Conservation (phyloP, 2,113 vertebrate genomes). For the Centropus unirufus region DNA sequence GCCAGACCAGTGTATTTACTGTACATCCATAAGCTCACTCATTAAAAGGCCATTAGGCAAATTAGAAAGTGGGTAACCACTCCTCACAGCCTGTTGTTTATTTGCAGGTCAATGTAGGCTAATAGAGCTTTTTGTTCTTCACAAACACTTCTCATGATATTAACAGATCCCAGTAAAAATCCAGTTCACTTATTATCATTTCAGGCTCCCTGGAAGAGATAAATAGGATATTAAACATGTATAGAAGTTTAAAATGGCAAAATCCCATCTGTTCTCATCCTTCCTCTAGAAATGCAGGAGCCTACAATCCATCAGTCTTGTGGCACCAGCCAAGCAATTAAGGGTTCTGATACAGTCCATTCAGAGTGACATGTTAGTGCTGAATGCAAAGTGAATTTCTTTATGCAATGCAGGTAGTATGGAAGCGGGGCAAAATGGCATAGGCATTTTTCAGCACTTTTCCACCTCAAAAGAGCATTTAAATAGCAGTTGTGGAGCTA, state of each 20-base stretch:
- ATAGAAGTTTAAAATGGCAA: constrained; percentile 70
- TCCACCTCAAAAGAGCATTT: neutral
- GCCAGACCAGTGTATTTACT: constrained; percentile 26
- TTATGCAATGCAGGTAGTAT: neutral
- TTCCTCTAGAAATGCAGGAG: constrained; percentile 37
- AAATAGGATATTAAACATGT: constrained; percentile 69
- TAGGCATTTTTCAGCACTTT: neutral
- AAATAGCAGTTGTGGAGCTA: neutral
- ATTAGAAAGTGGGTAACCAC: constrained; percentile 58
- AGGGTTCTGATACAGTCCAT: constrained; percentile 50
- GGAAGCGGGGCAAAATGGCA: neutral
- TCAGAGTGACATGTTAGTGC: neutral
- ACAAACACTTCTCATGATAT: constrained; percentile 39
- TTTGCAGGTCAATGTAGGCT: constrained; percentile 59
- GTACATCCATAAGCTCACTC: constrained; percentile 30
- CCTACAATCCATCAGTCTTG: constrained; percentile 49
- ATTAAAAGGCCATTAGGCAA: constrained; percentile 62
- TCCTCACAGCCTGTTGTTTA: constrained; percentile 63
- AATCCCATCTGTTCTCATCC: constrained; percentile 64
- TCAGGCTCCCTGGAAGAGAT: constrained; percentile 64
- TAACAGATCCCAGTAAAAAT: constrained; percentile 61
- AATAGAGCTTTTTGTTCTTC: constrained; percentile 65
- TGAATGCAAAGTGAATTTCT: constrained; percentile 35
- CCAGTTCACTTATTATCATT: constrained; percentile 63
- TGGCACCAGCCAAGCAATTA: constrained; percentile 59